These are phyloP conservation scores for Erpobdella octoculata DNA, from an alignment of 2,888 invertebrate genomes.

Conservation along the genomic window DNA sequence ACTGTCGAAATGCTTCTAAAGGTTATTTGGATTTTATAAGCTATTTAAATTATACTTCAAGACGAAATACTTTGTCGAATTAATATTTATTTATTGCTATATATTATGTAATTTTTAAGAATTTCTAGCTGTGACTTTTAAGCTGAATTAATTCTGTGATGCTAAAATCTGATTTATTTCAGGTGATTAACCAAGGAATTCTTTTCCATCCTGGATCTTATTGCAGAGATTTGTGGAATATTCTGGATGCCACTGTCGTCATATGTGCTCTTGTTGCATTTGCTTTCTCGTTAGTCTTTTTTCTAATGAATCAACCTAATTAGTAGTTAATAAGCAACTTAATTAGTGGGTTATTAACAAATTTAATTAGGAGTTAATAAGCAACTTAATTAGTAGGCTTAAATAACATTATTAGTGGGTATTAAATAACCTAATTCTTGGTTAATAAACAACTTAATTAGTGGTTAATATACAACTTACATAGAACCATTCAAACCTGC, in stretches of 20 bases:
- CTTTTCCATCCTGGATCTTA: constrained; percentile 95
- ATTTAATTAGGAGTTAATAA: no score
- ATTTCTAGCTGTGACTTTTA: no score
- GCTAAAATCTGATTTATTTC: constrained; percentile 28
- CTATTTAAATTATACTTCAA: neutral
- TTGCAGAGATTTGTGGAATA: constrained; percentile 96
- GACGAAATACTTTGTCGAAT: neutral
- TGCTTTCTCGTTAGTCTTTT: constrained; percentile 64
- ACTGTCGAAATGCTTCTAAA: constrained; percentile 94
- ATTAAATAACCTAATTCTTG: no score
- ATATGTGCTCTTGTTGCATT: constrained; percentile 96
- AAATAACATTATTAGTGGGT: no score
- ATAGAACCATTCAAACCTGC: no score
- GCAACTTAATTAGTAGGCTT: no score
- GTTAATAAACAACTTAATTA: no score
- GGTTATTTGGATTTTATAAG: constrained; percentile 51
- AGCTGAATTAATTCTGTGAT: neutral
- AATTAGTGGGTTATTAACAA: no score
- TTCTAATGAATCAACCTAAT: neutral
- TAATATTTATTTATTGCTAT: neutral
- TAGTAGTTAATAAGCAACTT: no score
- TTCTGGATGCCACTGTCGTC: constrained; percentile 97
- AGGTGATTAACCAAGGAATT: constrained; percentile 71
- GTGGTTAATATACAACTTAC: no score
- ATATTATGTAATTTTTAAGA: neutral